Conservation (phyloP, 2,888 invertebrate genomes). For the Lymantria monacha region DNA sequence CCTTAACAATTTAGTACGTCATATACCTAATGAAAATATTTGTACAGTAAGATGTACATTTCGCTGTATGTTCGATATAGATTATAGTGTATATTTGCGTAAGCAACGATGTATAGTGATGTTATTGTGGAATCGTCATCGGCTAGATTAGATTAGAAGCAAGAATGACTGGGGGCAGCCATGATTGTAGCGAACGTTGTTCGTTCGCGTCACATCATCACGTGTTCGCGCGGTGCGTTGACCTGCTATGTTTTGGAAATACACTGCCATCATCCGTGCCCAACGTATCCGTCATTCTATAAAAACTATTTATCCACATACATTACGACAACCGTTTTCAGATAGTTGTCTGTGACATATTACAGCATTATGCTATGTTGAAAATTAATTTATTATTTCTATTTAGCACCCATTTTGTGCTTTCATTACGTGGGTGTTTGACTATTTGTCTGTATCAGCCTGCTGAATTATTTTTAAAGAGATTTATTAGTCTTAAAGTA, state of each 20-base stretch:
- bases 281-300: constrained; percentile 49
- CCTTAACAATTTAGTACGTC: constrained; percentile 9
- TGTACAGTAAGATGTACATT: not conserved
- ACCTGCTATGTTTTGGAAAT: constrained; percentile 76
- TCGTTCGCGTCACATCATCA: constrained; percentile 63
- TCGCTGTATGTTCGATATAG: not conserved
- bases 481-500: constrained; percentile 10
- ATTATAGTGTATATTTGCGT: constrained; percentile 1
- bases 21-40: not conserved
- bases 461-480: constrained; percentile 36
- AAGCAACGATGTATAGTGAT: constrained; percentile 42
- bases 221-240: constrained; percentile 68
- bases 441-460: constrained; percentile 43
- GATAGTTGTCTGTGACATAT: not conserved
- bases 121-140: constrained; percentile 32
- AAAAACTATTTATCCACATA: constrained; percentile 51
- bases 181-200: constrained; percentile 45
- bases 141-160: constrained; percentile 54
- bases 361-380: constrained; percentile 16
- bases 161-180: constrained; percentile 47
- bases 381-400: constrained; percentile 46
- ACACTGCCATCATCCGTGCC: constrained; percentile 44
- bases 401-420: constrained; percentile 44
- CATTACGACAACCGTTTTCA: constrained; percentile 20
- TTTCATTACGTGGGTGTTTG: constrained; percentile 39